phyloP scores from a whole-genome alignment of 2,113 vertebrate genomes.

The Scomber scombrus region DNA sequence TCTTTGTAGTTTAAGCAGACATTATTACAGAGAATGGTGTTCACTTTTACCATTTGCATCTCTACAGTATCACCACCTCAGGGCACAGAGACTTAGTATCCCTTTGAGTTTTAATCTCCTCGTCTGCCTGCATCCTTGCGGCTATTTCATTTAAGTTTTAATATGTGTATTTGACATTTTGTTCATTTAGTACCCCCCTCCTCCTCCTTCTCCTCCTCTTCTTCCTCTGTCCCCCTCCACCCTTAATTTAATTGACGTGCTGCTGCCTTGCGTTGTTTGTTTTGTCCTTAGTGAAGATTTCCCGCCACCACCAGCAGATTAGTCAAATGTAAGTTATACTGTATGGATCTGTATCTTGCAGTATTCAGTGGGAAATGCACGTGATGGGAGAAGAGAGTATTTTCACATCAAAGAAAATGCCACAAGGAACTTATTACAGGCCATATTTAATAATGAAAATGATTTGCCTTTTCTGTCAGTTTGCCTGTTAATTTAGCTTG shows the following conservation, averaged over 20 bases:
- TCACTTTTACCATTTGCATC: conserved; percentile 78
- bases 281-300: conserved; percentile 68
- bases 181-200: conserved; percentile 75
- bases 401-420: conserved; percentile 10
- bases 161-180: conserved; percentile 86
- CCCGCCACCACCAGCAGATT: conserved; percentile 32
- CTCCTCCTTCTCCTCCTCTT: not conserved
- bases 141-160: conserved; percentile 86
- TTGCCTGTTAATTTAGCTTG: not conserved
- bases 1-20: conserved; percentile 58
- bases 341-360: not conserved
- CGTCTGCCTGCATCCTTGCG: conserved; percentile 79
- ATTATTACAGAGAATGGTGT: conserved; percentile 53
- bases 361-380: not conserved
- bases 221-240: not conserved
- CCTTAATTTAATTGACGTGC: conserved; percentile 83
- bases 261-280: conserved; percentile 76
- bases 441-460: not conserved
- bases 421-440: conserved; percentile 4
- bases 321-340: not conserved
- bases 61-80: conserved; percentile 73
- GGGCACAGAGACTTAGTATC: conserved; percentile 73
- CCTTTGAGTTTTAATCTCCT: conserved; percentile 84
- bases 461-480: not conserved
- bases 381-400: conserved; percentile 1